Conservation (phyloP, 2,888 invertebrate species). For the Psylliodes chrysocephalus region DNA sequence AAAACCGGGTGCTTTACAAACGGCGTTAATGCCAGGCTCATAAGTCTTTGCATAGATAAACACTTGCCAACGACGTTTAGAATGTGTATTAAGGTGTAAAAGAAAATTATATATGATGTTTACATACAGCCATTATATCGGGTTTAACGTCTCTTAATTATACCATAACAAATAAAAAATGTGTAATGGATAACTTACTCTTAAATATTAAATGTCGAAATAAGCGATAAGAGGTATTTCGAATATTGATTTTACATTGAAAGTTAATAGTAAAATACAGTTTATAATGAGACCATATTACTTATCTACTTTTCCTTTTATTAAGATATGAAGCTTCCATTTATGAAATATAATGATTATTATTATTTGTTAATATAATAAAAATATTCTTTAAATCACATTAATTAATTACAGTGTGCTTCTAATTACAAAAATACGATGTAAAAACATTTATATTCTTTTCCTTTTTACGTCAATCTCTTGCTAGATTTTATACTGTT, state of each 20-base stretch:
- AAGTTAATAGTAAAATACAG: background rate
- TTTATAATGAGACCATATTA: too few species aligned
- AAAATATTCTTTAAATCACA: too few species aligned
- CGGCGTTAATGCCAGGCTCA: conserved; percentile 17
- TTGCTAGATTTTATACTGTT: too few species aligned
- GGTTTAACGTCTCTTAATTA: conserved; percentile 28
- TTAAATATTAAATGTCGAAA: conserved; percentile 28
- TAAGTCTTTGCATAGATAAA: conserved; percentile 33
- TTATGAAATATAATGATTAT: too few species aligned
- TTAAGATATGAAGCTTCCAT: too few species aligned
- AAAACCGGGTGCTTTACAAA: conserved; percentile 14
- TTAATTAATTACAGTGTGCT: too few species aligned
- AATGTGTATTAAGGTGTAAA: conserved; percentile 28
- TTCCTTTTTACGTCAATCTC: too few species aligned
- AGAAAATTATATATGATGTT: conserved; percentile 33
- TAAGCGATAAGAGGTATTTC: conserved; percentile 8
- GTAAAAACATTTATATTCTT: too few species aligned
- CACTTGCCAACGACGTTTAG: conserved; percentile 25
- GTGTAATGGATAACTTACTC: too few species aligned
- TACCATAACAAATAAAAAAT: conserved; percentile 19
- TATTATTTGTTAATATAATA: too few species aligned
- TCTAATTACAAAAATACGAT: too few species aligned
- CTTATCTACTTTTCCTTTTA: too few species aligned
- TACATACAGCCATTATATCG: conserved; percentile 25
- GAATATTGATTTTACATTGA: conserved; percentile 12